These are phyloP conservation scores for Noturus placidus DNA, from an alignment of 2,113 vertebrate genomes.

Conservation along the genomic window DNA sequence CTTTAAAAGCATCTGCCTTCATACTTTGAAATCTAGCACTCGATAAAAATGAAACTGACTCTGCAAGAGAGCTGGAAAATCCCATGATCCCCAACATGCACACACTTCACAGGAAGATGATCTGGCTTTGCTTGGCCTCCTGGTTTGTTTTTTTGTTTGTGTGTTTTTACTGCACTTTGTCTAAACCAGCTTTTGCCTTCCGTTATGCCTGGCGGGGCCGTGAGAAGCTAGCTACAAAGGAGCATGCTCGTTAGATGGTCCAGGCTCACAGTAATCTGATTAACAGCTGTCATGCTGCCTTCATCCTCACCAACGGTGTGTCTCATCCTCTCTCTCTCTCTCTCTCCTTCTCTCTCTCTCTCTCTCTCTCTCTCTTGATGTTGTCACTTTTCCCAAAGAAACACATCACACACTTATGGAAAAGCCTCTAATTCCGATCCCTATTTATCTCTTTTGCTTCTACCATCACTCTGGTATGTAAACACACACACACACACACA, in stretches of 20 bases:
- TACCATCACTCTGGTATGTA: neutral
- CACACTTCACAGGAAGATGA: slow-evolving; percentile 63
- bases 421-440: neutral
- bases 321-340: slow-evolving; percentile 59
- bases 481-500: neutral
- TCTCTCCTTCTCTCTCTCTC: slow-evolving; percentile 54
- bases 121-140: slow-evolving; percentile 60
- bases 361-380: neutral
- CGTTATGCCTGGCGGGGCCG: slow-evolving; percentile 68
- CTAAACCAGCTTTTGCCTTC: slow-evolving; percentile 69
- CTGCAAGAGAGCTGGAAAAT: slow-evolving; percentile 55
- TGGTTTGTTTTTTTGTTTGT: neutral
- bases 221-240: slow-evolving; percentile 72
- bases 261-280: slow-evolving; percentile 75
- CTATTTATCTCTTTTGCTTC: neutral
- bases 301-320: slow-evolving; percentile 64
- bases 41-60: neutral
- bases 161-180: slow-evolving; percentile 59
- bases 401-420: neutral
- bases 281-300: slow-evolving; percentile 73
- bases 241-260: slow-evolving; percentile 76
- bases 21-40: neutral
- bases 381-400: slow-evolving; percentile 24
- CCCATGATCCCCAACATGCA: slow-evolving; percentile 65
- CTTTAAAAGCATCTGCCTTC: neutral